phyloP scores from a whole-genome alignment of 2,888 invertebrate species.

The Eristalis intricaria region DNA sequence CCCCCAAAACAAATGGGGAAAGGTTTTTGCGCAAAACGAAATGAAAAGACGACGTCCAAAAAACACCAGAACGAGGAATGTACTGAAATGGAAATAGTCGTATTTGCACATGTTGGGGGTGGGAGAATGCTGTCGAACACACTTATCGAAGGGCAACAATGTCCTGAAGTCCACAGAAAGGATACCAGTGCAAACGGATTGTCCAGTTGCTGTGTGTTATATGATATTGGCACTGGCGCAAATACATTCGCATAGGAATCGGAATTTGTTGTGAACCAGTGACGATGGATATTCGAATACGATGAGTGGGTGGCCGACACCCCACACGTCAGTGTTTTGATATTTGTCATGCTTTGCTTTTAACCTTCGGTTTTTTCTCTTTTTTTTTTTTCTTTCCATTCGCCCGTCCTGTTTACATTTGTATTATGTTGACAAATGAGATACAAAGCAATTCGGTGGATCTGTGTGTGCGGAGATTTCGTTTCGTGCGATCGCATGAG shows the following conservation, averaged over 20 bases:
- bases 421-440: slow-evolving; percentile 68
- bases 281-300: slow-evolving; percentile 16
- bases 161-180: slow-evolving; percentile 47
- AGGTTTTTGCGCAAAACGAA: slow-evolving; percentile 16
- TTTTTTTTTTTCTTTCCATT: too few relatives aligned
- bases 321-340: slow-evolving; percentile 30
- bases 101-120: neutral
- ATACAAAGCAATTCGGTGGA: slow-evolving; percentile 60
- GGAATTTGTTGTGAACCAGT: slow-evolving; percentile 27
- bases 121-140: neutral
- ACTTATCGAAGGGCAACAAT: slow-evolving; percentile 27
- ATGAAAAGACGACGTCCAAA: neutral
- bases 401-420: slow-evolving; percentile 54
- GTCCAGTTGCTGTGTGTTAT: slow-evolving; percentile 19
- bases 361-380: slow-evolving; percentile 59
- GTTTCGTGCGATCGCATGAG: slow-evolving; percentile 61
- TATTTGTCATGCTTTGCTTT: slow-evolving; percentile 41
- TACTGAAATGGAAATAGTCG: neutral
- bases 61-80: neutral
- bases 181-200: slow-evolving; percentile 38
- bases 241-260: neutral
- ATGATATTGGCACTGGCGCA: slow-evolving; percentile 49
- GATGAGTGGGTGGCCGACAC: neutral
- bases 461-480: slow-evolving; percentile 52
- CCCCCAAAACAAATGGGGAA: slow-evolving; percentile 37